These are phyloP conservation scores for Diplazon laetatorius DNA, from an alignment of 2,888 invertebrate species.

Conservation along the genomic window DNA sequence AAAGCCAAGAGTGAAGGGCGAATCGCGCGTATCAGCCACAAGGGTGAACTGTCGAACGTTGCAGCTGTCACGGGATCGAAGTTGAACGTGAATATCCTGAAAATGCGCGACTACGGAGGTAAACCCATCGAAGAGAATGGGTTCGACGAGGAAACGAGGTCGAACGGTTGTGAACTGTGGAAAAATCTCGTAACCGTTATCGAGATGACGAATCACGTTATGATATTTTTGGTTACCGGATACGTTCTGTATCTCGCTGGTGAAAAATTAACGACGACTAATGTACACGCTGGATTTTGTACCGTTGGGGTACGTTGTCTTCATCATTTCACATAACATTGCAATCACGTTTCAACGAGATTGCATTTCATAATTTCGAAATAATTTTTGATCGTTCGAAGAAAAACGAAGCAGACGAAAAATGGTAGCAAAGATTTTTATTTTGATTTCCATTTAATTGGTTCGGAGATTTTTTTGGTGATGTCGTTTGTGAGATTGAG, in stretches of 20 bases:
- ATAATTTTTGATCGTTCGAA: too few relatives aligned
- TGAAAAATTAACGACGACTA: slow-evolving; percentile 26
- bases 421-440: too few relatives aligned
- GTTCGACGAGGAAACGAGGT: slow-evolving; percentile 37
- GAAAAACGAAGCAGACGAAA: too few relatives aligned
- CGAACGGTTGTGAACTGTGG: slow-evolving; percentile 30
- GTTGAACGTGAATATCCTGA: slow-evolving; percentile 46
- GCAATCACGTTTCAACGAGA: background rate
- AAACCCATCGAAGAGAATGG: slow-evolving; percentile 7
- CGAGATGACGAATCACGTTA: slow-evolving; percentile 67
- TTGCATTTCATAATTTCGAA: background rate
- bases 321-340: background rate
- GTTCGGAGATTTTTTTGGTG: too few relatives aligned
- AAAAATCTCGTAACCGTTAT: slow-evolving; percentile 53
- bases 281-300: slow-evolving; percentile 69
- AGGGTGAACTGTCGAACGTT: slow-evolving; percentile 16
- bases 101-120: slow-evolving; percentile 27
- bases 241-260: slow-evolving; percentile 65
- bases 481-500: too few relatives aligned
- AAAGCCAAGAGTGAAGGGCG: slow-evolving; percentile 28
- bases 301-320: slow-evolving; percentile 65
- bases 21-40: slow-evolving; percentile 41
- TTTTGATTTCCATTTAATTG: too few relatives aligned
- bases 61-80: background rate
- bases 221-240: slow-evolving; percentile 67